phyloP scores from a whole-genome alignment of 2,888 invertebrate genomes.

The Hololepta plana region DNA sequence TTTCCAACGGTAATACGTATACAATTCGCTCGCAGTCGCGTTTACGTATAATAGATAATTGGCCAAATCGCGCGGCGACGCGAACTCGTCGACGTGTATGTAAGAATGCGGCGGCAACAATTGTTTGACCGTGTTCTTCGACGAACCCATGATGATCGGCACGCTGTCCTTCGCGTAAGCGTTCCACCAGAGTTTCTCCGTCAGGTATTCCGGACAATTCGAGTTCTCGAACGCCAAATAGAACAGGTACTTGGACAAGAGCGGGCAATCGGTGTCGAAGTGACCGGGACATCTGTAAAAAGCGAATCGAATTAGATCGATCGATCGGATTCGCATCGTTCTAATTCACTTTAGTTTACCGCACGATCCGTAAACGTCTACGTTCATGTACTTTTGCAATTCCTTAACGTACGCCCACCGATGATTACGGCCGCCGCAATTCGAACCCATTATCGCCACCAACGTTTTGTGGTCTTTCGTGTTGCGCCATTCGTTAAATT shows the following conservation, averaged over 20 bases:
- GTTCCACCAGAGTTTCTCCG: conserved; percentile 51
- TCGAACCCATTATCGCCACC: conserved; percentile 37
- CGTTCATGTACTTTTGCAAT: conserved; percentile 36
- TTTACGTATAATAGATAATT: conserved; percentile 32
- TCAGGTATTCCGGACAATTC: conserved; percentile 48
- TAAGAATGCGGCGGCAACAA: conserved; percentile 45
- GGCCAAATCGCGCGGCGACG: conserved; percentile 31
- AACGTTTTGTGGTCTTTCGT: conserved; percentile 29
- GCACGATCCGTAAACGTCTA: conserved; percentile 39
- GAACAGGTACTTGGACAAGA: conserved; percentile 40
- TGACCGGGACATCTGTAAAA: conserved; percentile 43
- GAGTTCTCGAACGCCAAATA: conserved; percentile 54
- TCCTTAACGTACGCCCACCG: conserved; percentile 35
- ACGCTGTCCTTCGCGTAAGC: conserved; percentile 41
- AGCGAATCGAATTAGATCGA: neutral
- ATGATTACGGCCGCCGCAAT: conserved; percentile 32
- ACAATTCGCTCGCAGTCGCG: conserved; percentile 22
- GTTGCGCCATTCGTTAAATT: conserved; percentile 17
- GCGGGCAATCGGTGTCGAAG: conserved; percentile 37
- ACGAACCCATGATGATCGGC: conserved; percentile 46
- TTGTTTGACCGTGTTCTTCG: conserved; percentile 24
- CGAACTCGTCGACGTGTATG: conserved; percentile 38
- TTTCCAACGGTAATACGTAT: conserved; percentile 40
- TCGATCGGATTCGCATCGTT: neutral
- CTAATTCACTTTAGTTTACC: conserved; percentile 21